Percentiles rank a stretch among this genome's conserved stretches.
Evolutionary conservation across 2,888 invertebrate species (phyloP).

Genomic region (Eumacrocentrus americanus): DNA sequence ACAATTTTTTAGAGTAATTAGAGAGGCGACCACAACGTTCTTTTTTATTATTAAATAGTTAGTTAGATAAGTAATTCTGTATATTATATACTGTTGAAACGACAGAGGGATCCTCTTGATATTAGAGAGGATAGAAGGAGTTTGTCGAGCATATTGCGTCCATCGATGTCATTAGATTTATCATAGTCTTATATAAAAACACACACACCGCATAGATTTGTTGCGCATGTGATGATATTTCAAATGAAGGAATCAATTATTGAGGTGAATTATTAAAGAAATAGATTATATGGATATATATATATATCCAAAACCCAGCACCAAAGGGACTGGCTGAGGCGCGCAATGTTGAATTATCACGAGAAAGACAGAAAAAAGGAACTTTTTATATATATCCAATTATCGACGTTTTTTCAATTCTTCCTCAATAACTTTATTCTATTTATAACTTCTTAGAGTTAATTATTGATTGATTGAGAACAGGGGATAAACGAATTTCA

Average conservation of each 20-base stretch:
- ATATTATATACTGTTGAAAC: constrained; percentile 10
- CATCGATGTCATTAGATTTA: constrained; percentile 39
- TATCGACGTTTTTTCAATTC: constrained; percentile 8
- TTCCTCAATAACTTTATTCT: constrained; percentile 5
- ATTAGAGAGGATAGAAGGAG: not conserved
- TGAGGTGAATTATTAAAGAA: constrained; percentile 1
- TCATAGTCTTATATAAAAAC: not conserved
- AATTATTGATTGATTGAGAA: constrained; percentile 1
- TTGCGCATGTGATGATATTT: too few relatives aligned
- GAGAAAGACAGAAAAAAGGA: constrained; percentile 7
- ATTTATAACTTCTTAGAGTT: not conserved
- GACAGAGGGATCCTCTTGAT: not conserved
- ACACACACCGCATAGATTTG: too few relatives aligned
- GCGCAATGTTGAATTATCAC: constrained; percentile 1
- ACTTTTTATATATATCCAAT: constrained; percentile 26
- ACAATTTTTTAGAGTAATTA: not conserved
- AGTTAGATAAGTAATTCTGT: not conserved
- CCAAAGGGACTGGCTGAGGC: constrained; percentile 26
- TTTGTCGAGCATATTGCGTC: constrained; percentile 40
- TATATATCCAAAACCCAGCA: constrained; percentile 10
- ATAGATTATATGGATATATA: constrained; percentile 21
- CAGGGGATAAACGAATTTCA: not conserved
- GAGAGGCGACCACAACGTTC: not conserved
- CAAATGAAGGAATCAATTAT: constrained; percentile 24
- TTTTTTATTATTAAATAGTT: not conserved